Percentiles rank a stretch among this genome's conserved stretches.
Conservation (phyloP, 2,888 invertebrate species). For the Altica lythri region DNA sequence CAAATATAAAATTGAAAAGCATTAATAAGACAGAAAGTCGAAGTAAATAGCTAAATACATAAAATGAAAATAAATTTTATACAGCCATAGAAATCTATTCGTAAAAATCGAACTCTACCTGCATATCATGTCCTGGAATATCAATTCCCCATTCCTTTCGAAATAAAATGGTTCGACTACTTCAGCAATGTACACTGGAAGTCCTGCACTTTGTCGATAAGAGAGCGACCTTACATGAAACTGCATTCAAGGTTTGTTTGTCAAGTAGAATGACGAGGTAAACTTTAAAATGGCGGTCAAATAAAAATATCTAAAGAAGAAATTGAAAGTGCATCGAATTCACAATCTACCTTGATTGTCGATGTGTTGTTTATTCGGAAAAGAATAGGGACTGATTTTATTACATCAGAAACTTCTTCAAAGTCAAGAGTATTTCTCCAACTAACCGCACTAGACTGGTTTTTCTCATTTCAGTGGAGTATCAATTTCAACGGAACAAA, state of each 20-base stretch:
- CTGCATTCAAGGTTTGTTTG: constrained; percentile 13
- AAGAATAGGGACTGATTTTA: neutral
- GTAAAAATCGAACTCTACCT: neutral
- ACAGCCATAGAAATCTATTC: neutral
- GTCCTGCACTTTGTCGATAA: constrained; percentile 17
- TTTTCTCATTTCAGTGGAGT: neutral
- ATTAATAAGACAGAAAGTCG: neutral
- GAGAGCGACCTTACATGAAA: constrained; percentile 5
- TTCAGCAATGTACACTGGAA: constrained; percentile 1
- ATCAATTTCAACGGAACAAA: neutral
- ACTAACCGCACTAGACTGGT: neutral
- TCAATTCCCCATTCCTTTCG: constrained; percentile 6
- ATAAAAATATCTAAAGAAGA: neutral
- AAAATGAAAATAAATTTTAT: neutral
- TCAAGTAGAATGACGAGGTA: neutral
- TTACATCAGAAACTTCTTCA: neutral
- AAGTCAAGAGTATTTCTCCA: neutral
- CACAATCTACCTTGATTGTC: neutral
- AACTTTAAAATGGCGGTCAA: neutral
- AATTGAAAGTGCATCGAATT: constrained; percentile 1
- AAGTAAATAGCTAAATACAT: neutral
- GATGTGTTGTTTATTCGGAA: neutral
- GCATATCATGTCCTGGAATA: constrained; percentile 15
- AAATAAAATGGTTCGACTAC: constrained; percentile 1
- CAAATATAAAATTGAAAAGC: neutral